Evolutionary conservation across 2,797 vertebrate genomes (phyloP), one percentile per base, ranked within the genome.

Genomic region (Acridotheres tristis): DNA sequence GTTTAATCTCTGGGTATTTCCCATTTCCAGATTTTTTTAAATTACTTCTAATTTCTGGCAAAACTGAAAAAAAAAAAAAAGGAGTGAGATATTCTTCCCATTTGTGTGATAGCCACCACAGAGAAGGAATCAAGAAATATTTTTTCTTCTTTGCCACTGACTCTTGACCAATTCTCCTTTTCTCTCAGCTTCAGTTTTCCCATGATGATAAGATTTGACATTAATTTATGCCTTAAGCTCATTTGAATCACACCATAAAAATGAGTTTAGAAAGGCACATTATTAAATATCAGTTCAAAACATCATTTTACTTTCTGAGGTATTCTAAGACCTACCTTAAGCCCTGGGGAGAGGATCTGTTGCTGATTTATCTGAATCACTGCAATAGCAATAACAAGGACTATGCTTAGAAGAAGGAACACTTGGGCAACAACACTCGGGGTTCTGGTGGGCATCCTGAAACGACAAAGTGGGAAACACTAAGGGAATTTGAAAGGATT

Each of bases 341-440:
- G 88, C 45, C 98, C 98, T 53, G 96, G 97, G n/a, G 98, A 98
- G 73, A 98, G 71, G 50, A 97, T 87, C n/a, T 96, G 96, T 27
- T 83, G 97, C 95, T 97, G 98, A 29, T 97, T 97, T 80, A 97
- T 97, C 97, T 99, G 99, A 95, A 99, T 97, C 82, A 99, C 94
- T 4, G 98, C 97, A 85, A 99, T 97, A 38, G 98, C 93, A 86
- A 99, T 95, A 23, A 99, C 98, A 66, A 99, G 98, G n/a, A 98
- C 98, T 36, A 99, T 81, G 53, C 99, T 99, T 68, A 98, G 95
- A 79, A 99, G 85, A 74, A 99, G 97, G 88, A 99, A 97, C 47
- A 98, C 94, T 53, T 98, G 77, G 54, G 99, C 98, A 53, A 96
- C 55, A 59, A 98, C 93, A 88, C 98, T 96, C 15, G 98, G 97